A percentile compares a stretch with the other conserved stretches of the same genome.
These are phyloP conservation scores for Mechanitis messenoides DNA, from an alignment of 2,888 invertebrate genomes.

Conservation along the genomic window DNA sequence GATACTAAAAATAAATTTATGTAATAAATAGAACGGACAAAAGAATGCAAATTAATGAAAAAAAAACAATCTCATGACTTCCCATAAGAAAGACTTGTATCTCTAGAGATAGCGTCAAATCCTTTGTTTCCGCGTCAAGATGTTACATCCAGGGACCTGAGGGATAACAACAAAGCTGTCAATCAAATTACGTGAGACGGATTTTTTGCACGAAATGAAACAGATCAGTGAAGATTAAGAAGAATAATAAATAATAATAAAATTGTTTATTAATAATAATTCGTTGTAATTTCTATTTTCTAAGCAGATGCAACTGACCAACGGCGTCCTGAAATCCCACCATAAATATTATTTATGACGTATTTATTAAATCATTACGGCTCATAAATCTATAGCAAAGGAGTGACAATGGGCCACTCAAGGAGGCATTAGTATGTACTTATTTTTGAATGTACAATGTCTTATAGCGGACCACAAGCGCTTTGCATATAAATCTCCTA, in stretches of 20 bases:
- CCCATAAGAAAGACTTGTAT: slow-evolving; percentile 21
- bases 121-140: slow-evolving; percentile 34
- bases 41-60: slow-evolving; percentile 19
- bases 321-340: slow-evolving; percentile 28
- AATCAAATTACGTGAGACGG: slow-evolving; percentile 29
- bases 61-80: slow-evolving; percentile 20
- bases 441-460: slow-evolving; percentile 55
- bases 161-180: slow-evolving; percentile 31
- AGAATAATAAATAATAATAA: too few relatives aligned
- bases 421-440: slow-evolving; percentile 58
- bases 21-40: background rate
- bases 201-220: slow-evolving; percentile 19
- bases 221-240: background rate
- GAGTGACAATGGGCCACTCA: slow-evolving; percentile 57
- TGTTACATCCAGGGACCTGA: slow-evolving; percentile 32
- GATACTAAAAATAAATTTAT: too few relatives aligned
- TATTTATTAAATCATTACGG: slow-evolving; percentile 64
- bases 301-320: slow-evolving; percentile 35
- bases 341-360: slow-evolving; percentile 68
- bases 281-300: background rate
- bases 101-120: slow-evolving; percentile 28
- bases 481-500: slow-evolving; percentile 76
- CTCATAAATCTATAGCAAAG: slow-evolving; percentile 67
- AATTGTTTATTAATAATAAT: background rate
- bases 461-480: slow-evolving; percentile 69